Base-by-base conservation (phyloP, 2,888 invertebrate species). In the Caenorhabditis afra region DNA sequence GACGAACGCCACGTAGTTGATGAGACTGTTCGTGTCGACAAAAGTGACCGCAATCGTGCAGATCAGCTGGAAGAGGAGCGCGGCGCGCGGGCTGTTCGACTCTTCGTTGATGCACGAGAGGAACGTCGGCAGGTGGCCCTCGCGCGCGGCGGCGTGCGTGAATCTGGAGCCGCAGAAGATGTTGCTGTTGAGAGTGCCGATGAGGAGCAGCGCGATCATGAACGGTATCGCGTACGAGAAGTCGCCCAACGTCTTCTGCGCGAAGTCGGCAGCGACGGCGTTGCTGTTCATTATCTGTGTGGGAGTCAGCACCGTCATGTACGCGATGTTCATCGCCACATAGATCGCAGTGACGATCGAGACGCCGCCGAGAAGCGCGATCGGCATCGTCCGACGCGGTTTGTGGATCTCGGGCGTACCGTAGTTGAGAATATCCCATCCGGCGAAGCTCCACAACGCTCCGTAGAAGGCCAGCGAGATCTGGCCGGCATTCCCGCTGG, bases 371-470 rank as follows among this genome's bases (percentile, higher is more conserved):
- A 87, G 45, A 8, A 87, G 70, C 5, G 86, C 82, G 4, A 87
- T 79, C 4, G 86, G 87, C 84, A 87, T 87, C 3, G 85, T 86
- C 39, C 86, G 84, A 66, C 81, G 50, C 8, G 87, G 85, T 52
- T 80, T 79, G 18, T 77, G 18, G 53, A 88, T 83, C 57, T 88
- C 88, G 16, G 88, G 87, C 22, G 87, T 84, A 62, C 87, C 87
- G 61, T 85, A 88, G 62, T 87, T 88, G 47, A 88, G 76, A 64
- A 88, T 82, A 61, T 88, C 88, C 88, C 88, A 88, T 44, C 84
- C 84, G 20, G 84, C 82, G 64, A 82, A 84, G 52, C 80, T 80
- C 84, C 84, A 84, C 5, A 84, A 49, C 22, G 84, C 86, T 66
- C 82, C 83, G 55, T 86, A 84, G 29, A 85, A 81, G 0, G 84